Evolutionary conservation across 2,113 vertebrate species (phyloP).

Genomic region (Calypte anna): DNA sequence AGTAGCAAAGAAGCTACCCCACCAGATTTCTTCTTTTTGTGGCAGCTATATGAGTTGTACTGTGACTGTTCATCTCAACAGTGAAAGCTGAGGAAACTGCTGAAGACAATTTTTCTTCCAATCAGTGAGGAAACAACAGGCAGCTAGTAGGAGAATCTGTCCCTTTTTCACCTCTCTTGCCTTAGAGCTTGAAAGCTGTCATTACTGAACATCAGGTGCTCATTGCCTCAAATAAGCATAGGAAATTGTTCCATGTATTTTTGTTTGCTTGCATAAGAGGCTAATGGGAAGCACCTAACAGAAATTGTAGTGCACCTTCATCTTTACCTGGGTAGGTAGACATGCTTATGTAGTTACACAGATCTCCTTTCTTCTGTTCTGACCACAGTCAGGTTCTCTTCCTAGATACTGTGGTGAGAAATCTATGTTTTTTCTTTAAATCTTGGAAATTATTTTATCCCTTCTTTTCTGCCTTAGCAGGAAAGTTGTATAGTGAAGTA

Average conservation of each 20-base stretch:
- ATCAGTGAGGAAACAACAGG: background rate
- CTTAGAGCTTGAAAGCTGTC: background rate
- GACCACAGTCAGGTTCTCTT: background rate
- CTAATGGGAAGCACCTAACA: background rate
- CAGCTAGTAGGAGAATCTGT: background rate
- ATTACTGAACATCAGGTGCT: background rate
- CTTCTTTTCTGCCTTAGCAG: background rate
- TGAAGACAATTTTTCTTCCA: background rate
- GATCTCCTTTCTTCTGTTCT: background rate
- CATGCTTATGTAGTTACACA: background rate
- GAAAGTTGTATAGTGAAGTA: background rate
- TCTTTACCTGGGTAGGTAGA: background rate
- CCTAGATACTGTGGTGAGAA: background rate
- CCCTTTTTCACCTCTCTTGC: background rate
- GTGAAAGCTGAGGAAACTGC: background rate
- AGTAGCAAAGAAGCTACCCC: background rate
- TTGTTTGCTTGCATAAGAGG: background rate
- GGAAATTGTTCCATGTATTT: background rate
- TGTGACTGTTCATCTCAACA: background rate
- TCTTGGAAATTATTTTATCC: background rate
- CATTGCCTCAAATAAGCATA: background rate
- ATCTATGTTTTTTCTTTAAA: background rate
- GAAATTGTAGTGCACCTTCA: background rate
- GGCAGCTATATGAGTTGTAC: background rate
- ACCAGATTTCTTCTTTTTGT: background rate